phyloP scores from a whole-genome alignment of 2,888 invertebrate genomes.

The Aleiodes alternator region DNA sequence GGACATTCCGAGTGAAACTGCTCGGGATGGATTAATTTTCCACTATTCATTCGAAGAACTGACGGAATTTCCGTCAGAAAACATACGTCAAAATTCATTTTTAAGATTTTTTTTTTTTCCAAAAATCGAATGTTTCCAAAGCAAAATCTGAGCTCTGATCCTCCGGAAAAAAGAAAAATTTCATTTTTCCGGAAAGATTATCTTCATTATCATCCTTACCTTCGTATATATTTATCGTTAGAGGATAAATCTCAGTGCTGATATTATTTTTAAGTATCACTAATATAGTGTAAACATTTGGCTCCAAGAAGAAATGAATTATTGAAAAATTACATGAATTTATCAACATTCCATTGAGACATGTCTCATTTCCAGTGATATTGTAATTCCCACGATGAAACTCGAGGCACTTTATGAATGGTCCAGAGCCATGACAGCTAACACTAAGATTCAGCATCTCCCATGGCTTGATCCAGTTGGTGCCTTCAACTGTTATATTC shows the following conservation, averaged over 20 bases:
- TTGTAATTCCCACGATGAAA: constrained; percentile 82
- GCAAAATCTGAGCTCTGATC: too few relatives aligned
- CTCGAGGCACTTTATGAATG: constrained; percentile 83
- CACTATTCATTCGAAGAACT: too few relatives aligned
- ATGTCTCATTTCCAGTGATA: constrained; percentile 87
- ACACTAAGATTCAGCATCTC: constrained; percentile 84
- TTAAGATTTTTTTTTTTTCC: too few relatives aligned
- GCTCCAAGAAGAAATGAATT: constrained; percentile 82
- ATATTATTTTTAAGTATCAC: constrained; percentile 88
- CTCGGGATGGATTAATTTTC: too few relatives aligned
- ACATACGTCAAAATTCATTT: too few relatives aligned
- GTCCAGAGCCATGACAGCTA: constrained; percentile 85
- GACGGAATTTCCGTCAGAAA: too few relatives aligned
- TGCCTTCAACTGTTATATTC: constrained; percentile 83
- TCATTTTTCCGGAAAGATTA: not conserved
- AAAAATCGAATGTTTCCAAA: too few relatives aligned
- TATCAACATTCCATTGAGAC: constrained; percentile 74
- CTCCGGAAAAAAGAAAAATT: too few relatives aligned
- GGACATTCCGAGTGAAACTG: too few relatives aligned
- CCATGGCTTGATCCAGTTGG: constrained; percentile 89
- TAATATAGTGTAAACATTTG: constrained; percentile 86
- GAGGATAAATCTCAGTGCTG: constrained; percentile 81
- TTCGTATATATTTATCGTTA: constrained; percentile 89
- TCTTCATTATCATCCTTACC: constrained; percentile 77
- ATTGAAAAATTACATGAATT: constrained; percentile 80